Evolutionary conservation across 2,797 vertebrate species (phyloP).

Genomic region (Urophycis tenuis): DNA sequence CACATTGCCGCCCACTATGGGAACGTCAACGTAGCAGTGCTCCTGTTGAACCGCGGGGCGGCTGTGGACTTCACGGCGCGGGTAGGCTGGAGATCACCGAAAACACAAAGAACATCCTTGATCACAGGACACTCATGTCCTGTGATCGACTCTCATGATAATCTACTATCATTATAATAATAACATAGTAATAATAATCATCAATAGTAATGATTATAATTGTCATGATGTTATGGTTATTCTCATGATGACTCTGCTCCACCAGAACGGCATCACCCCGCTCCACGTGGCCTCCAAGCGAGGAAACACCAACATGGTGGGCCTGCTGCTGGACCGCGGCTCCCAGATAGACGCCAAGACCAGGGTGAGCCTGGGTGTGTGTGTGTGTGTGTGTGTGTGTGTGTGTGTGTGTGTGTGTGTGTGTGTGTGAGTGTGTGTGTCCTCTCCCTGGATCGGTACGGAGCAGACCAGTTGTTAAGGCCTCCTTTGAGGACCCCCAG

Average conservation of each 20-base stretch:
- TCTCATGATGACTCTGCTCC: neutral
- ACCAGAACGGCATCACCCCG: slow-evolving; percentile 78
- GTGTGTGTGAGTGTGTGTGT: slow-evolving; percentile 8
- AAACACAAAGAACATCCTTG: too few relatives aligned
- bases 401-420: slow-evolving; percentile 9
- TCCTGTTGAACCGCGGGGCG: slow-evolving; percentile 92
- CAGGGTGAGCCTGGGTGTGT: slow-evolving; percentile 78
- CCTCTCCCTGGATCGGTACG: too few relatives aligned
- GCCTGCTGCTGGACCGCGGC: slow-evolving; percentile 88
- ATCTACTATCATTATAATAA: neutral
- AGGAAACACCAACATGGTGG: slow-evolving; percentile 98
- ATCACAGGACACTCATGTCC: too few relatives aligned
- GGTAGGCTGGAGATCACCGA: slow-evolving; percentile 72
- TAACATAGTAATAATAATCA: too few relatives aligned
- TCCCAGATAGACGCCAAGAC: slow-evolving; percentile 98
- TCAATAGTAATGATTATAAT: too few relatives aligned
- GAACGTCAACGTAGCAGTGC: slow-evolving; percentile 93
- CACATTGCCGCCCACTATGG: slow-evolving; percentile 98
- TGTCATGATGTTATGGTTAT: too few relatives aligned
- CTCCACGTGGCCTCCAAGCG: slow-evolving; percentile 97
- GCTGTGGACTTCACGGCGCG: slow-evolving; percentile 95
- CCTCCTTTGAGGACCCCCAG: too few relatives aligned
- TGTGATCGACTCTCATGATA: too few relatives aligned
- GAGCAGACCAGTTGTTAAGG: too few relatives aligned
- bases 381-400: neutral